Evolutionary conservation across 2,888 invertebrate species (phyloP).

Genomic region (Erpobdella octoculata): DNA sequence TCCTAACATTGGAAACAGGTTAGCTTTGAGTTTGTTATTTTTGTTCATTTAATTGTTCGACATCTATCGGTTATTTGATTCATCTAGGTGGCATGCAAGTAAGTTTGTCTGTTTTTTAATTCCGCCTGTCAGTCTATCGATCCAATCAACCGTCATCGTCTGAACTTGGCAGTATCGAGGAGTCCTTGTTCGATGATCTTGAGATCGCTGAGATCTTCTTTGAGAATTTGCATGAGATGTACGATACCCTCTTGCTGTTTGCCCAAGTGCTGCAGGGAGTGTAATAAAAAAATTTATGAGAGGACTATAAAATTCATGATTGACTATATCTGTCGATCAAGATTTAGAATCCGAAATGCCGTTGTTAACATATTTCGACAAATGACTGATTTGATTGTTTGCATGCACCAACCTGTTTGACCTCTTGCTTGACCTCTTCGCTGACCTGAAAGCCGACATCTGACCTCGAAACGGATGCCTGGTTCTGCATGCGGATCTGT

Average conservation of each 20-base stretch:
- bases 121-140: too few species aligned
- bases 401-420: constrained; percentile 55
- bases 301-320: too few species aligned
- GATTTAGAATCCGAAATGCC: too few species aligned
- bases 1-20: too few species aligned
- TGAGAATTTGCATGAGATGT: constrained; percentile 73
- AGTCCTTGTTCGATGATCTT: constrained; percentile 43
- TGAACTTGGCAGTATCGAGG: neutral
- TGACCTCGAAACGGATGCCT: constrained; percentile 44
- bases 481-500: constrained; percentile 60
- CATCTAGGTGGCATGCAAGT: too few species aligned
- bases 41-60: too few species aligned
- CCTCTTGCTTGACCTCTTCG: constrained; percentile 57
- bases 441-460: constrained; percentile 74
- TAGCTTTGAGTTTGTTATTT: too few species aligned
- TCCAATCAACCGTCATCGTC: too few species aligned
- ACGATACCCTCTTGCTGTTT: constrained; percentile 83
- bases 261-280: constrained; percentile 61
- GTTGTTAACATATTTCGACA: too few species aligned
- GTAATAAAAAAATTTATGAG: neutral
- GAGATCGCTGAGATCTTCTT: constrained; percentile 69
- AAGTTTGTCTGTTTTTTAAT: too few species aligned
- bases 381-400: too few species aligned
- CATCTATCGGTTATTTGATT: too few species aligned
- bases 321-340: neutral